Percentiles rank a stretch among this genome's conserved stretches.
Conservation (phyloP, 2,888 invertebrate genomes). For the Heteromurus nitidus region DNA sequence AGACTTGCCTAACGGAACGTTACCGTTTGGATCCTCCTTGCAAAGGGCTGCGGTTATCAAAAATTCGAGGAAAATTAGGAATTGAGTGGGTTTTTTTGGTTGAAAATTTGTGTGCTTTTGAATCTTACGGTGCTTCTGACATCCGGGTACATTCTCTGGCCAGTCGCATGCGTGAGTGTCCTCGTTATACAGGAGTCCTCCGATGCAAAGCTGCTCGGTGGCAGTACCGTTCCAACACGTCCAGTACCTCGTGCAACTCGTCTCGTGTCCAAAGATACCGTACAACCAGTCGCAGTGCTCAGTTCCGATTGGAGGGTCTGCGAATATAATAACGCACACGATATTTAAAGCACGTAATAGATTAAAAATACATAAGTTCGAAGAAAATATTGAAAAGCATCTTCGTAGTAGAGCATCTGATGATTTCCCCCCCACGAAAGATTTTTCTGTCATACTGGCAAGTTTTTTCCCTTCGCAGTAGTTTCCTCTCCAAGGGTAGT, state of each 20-base stretch:
- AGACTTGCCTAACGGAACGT: slow-evolving; percentile 92
- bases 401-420: too few relatives aligned
- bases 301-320: slow-evolving; percentile 87
- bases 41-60: slow-evolving; percentile 79
- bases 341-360: too few relatives aligned
- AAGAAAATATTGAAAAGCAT: too few relatives aligned
- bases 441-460: slow-evolving; percentile 79
- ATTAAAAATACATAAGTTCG: too few relatives aligned
- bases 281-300: slow-evolving; percentile 95
- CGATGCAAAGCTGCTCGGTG: slow-evolving; percentile 93
- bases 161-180: slow-evolving; percentile 93
- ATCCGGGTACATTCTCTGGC: slow-evolving; percentile 95
- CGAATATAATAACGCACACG: too few relatives aligned
- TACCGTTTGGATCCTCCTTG: slow-evolving; percentile 92
- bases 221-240: slow-evolving; percentile 97
- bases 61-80: too few relatives aligned
- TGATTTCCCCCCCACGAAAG: too few relatives aligned
- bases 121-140: slow-evolving; percentile 96
- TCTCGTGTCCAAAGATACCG: slow-evolving; percentile 95
- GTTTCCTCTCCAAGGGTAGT: slow-evolving; percentile 92
- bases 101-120: too few relatives aligned
- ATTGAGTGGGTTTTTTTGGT: too few relatives aligned
- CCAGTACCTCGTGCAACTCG: slow-evolving; percentile 94
- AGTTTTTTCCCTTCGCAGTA: slow-evolving; percentile 90
- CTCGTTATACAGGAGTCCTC: slow-evolving; percentile 92